These are phyloP conservation scores for Dallia pectoralis DNA, from an alignment of 2,797 vertebrate genomes.

Conservation along the genomic window DNA sequence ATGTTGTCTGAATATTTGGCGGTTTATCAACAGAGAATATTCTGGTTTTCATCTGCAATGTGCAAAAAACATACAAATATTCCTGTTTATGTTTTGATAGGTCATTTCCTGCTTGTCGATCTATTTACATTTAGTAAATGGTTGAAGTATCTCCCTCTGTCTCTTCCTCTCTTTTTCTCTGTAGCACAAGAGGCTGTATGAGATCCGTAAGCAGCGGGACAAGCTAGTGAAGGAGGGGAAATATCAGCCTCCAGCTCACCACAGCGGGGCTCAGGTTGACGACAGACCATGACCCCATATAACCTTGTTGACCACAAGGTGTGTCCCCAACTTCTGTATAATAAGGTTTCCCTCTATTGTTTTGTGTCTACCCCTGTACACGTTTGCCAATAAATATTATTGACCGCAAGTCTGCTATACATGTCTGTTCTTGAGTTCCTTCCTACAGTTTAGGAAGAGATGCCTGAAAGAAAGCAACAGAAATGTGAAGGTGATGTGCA, in stretches of 20 bases:
- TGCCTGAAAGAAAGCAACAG: not conserved
- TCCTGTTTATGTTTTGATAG: not conserved
- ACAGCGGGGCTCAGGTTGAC: slow-evolving; percentile 65
- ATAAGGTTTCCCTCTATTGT: slow-evolving; percentile 46
- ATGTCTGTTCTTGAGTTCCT: not conserved
- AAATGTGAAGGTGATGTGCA: not conserved
- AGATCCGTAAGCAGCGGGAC: slow-evolving; percentile 76
- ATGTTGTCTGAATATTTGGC: too few species aligned
- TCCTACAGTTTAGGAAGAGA: slow-evolving; percentile 6
- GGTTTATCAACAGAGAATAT: not conserved
- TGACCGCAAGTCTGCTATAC: not conserved
- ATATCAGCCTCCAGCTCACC: slow-evolving; percentile 76
- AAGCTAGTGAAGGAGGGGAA: slow-evolving; percentile 86
- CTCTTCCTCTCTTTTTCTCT: not conserved
- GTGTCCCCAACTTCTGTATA: slow-evolving; percentile 45
- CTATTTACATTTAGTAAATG: not conserved
- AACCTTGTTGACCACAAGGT: slow-evolving; percentile 6
- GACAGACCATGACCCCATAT: slow-evolving; percentile 57
- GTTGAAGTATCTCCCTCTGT: not conserved
- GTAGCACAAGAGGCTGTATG: slow-evolving; percentile 69
- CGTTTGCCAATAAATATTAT: slow-evolving; percentile 68
- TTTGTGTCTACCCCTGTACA: slow-evolving; percentile 36
- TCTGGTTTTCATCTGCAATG: not conserved
- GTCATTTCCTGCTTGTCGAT: slow-evolving; percentile 17
- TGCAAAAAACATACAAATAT: not conserved